phyloP scores from a whole-genome alignment of 2,888 invertebrate species.

The Ectemnius cavifrons region DNA sequence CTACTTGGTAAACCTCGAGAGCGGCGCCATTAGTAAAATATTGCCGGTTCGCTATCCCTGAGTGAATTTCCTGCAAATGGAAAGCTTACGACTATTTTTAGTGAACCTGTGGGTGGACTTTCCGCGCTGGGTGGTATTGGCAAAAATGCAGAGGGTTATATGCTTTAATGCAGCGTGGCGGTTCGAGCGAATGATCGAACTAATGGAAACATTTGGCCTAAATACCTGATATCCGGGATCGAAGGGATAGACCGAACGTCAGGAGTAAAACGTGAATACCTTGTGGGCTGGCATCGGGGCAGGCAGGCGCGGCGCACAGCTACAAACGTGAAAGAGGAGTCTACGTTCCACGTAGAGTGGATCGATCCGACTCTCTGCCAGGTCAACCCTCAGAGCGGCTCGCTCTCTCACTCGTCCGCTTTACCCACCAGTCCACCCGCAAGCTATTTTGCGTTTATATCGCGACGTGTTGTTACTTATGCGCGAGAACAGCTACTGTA shows the following conservation, averaged over 20 bases:
- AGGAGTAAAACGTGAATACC: slow-evolving; percentile 55
- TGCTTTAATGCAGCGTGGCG: neutral
- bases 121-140: no score
- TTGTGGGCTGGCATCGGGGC: slow-evolving; percentile 67
- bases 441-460: slow-evolving; percentile 57
- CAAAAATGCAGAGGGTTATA: no score
- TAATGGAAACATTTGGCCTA: slow-evolving; percentile 65
- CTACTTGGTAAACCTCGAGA: no score
- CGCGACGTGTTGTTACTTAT: slow-evolving; percentile 62
- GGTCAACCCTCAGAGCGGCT: slow-evolving; percentile 65
- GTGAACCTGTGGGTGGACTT: no score
- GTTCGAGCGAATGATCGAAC: slow-evolving; percentile 24
- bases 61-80: no score
- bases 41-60: no score
- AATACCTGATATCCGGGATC: slow-evolving; percentile 61
- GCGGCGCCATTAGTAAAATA: no score
- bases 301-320: slow-evolving; percentile 69
- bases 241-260: slow-evolving; percentile 48
- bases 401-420: slow-evolving; percentile 43
- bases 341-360: slow-evolving; percentile 64
- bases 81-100: no score
- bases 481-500: slow-evolving; percentile 27
- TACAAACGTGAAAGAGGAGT: slow-evolving; percentile 62
- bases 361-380: slow-evolving; percentile 68
- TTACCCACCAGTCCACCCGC: slow-evolving; percentile 30